phyloP scores from a whole-genome alignment of 1,140 invertebrate species.

The Maniola jurtina region DNA sequence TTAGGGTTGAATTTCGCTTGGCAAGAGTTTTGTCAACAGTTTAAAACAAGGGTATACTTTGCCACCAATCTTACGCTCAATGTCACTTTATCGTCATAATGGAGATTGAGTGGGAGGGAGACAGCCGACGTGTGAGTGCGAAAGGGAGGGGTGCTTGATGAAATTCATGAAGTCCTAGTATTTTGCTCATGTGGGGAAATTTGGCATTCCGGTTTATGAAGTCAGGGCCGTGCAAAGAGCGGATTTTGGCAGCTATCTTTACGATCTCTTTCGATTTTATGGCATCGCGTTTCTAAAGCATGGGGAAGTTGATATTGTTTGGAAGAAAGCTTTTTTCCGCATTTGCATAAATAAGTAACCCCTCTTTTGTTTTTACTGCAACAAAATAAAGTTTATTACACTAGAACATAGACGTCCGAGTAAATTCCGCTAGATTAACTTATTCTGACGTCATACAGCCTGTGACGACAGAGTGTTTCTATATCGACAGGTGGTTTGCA shows the following conservation, averaged over 20 bases:
- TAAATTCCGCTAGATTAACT: too few relatives aligned
- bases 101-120: slow-evolving; percentile 44
- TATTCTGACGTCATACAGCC: too few relatives aligned
- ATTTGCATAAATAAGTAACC: too few relatives aligned
- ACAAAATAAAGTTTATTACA: too few relatives aligned
- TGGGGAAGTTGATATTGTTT: slow-evolving; percentile 7
- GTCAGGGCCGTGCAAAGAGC: not conserved
- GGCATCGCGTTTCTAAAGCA: not conserved
- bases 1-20: slow-evolving; percentile 17
- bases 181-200: slow-evolving; percentile 15
- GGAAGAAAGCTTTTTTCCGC: not conserved
- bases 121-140: slow-evolving; percentile 5
- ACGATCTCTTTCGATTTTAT: slow-evolving; percentile 11
- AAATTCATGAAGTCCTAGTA: slow-evolving; percentile 30
- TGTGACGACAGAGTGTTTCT: too few relatives aligned
- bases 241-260: slow-evolving; percentile 15
- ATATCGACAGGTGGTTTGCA: too few relatives aligned
- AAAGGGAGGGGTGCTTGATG: slow-evolving; percentile 17
- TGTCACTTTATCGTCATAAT: slow-evolving; percentile 50
- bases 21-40: not conserved
- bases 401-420: too few relatives aligned
- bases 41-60: slow-evolving; percentile 10
- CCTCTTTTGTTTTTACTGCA: too few relatives aligned
- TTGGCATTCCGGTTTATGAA: slow-evolving; percentile 12
- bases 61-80: slow-evolving; percentile 47